Conservation (phyloP, 2,888 invertebrate species). For the Pelosia muscerda region DNA sequence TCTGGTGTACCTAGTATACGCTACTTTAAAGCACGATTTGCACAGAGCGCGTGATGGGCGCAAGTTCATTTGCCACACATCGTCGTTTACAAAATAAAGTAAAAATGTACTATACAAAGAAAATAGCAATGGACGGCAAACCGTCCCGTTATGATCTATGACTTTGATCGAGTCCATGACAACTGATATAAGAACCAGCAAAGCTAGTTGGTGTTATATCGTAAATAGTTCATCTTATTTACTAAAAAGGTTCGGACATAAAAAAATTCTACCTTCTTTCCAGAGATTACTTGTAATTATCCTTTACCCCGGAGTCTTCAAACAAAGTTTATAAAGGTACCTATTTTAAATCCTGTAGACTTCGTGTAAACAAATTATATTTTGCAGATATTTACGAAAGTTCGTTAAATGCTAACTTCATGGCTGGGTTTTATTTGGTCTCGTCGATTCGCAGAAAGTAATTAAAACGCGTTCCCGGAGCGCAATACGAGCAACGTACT, state of each 20-base stretch:
- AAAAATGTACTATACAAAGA: no score
- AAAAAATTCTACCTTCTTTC: background rate
- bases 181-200: no score
- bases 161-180: no score
- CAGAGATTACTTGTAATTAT: background rate
- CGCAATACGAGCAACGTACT: constrained; percentile 42
- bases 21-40: no score
- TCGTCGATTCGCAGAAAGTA: constrained; percentile 52
- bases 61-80: no score
- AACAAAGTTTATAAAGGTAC: constrained; percentile 66
- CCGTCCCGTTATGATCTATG: no score
- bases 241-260: background rate
- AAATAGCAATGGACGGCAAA: no score
- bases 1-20: no score
- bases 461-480: constrained; percentile 56
- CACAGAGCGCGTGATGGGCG: no score
- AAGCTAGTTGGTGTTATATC: no score
- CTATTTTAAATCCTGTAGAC: constrained; percentile 59
- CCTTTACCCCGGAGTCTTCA: constrained; percentile 45
- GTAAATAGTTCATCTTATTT: no score
- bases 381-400: constrained; percentile 38
- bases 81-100: no score
- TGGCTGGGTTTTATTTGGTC: constrained; percentile 47
- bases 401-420: constrained; percentile 55
- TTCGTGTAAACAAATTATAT: constrained; percentile 32